These are phyloP conservation scores for Papilio aristodemus DNA, from an alignment of 1,140 invertebrate species.

Conservation along the genomic window DNA sequence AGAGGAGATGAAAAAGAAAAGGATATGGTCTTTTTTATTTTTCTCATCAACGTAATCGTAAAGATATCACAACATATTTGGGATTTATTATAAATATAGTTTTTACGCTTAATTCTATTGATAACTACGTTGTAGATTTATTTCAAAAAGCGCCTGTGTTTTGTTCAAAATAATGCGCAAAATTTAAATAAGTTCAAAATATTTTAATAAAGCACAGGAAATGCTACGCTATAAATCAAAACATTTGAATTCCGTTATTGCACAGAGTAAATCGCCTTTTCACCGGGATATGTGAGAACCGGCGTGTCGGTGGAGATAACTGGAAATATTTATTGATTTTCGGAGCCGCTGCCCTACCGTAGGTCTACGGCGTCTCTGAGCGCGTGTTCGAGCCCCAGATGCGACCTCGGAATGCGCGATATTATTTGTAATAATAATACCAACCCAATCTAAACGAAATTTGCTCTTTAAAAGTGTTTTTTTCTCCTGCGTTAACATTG, in stretches of 20 bases:
- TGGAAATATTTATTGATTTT: conserved; percentile 42
- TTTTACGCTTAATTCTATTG: no score
- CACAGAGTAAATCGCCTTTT: conserved; percentile 22
- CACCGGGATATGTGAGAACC: neutral
- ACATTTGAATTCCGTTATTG: conserved; percentile 8
- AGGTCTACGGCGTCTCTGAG: conserved; percentile 6
- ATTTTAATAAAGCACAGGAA: neutral
- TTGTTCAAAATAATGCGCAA: neutral
- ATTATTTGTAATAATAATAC: conserved; percentile 30
- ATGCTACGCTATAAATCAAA: neutral
- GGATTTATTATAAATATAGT: no score
- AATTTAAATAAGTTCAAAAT: neutral
- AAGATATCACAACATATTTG: no score
- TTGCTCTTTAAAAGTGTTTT: conserved; percentile 11
- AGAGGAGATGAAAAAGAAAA: no score
- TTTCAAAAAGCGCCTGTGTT: no score
- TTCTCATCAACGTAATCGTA: no score
- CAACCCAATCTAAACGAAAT: conserved; percentile 8
- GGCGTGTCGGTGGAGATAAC: conserved; percentile 32
- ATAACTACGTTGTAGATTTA: no score
- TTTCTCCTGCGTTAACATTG: neutral
- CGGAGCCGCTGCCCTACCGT: conserved; percentile 14
- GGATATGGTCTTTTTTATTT: no score
- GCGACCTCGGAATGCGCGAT: conserved; percentile 25
- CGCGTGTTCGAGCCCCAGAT: conserved; percentile 28